Evolutionary conservation across 2,797 vertebrate genomes (phyloP).

Genomic region (Acanthurus leucopareius): DNA sequence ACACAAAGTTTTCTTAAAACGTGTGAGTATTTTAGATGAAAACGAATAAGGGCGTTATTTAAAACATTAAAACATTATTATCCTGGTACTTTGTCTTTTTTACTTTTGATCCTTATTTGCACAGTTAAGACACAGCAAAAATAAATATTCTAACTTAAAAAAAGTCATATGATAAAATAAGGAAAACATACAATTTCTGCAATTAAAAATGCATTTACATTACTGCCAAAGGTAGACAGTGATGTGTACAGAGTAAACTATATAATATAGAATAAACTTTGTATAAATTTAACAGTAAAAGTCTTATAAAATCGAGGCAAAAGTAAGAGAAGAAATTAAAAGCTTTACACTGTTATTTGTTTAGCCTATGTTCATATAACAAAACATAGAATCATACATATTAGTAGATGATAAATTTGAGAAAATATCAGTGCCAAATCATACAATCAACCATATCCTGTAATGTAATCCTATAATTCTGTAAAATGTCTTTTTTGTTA

Average conservation of each 20-base stretch:
- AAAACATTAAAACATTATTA: background rate
- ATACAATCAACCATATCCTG: background rate
- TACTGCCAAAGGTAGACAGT: too few relatives aligned
- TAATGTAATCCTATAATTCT: too few relatives aligned
- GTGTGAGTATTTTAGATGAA: background rate
- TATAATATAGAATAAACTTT: too few relatives aligned
- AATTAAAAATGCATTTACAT: background rate
- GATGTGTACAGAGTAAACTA: too few relatives aligned
- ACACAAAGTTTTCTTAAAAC: too few relatives aligned
- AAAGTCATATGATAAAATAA: background rate
- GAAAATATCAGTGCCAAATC: background rate
- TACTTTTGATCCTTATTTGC: background rate
- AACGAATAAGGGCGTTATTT: background rate
- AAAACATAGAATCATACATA: too few relatives aligned
- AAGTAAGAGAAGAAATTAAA: too few relatives aligned
- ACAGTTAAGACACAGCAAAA: background rate
- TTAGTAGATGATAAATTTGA: background rate
- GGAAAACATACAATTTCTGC: background rate
- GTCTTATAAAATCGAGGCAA: too few relatives aligned
- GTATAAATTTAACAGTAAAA: too few relatives aligned
- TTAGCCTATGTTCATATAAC: too few relatives aligned
- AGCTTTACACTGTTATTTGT: too few relatives aligned
- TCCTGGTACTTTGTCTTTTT: background rate
- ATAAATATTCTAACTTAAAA: background rate
- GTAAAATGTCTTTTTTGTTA: background rate